Evolutionary conservation across 2,113 vertebrate genomes (phyloP).

Genomic region (Aramus guarauna): DNA sequence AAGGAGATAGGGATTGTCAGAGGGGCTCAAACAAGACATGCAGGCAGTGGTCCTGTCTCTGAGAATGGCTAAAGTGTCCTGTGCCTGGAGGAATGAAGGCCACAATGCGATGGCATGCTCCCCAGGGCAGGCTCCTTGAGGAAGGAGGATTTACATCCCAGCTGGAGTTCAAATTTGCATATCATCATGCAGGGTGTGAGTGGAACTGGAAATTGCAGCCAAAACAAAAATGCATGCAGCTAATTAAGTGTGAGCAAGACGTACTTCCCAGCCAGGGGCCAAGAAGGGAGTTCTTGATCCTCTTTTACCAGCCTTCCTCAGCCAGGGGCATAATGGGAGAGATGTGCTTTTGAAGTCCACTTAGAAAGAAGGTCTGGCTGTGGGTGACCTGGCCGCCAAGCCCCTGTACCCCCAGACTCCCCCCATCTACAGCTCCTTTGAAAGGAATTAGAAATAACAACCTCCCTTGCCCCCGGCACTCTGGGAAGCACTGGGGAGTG

Average conservation of each 20-base stretch:
- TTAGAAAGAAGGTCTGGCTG: neutral
- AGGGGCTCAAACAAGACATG: neutral
- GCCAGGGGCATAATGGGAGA: rapidly evolving
- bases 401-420: neutral
- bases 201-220: neutral
- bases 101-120: rapidly evolving
- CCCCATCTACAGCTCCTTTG: neutral
- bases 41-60: neutral
- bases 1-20: neutral
- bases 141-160: neutral
- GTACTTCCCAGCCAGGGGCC: neutral
- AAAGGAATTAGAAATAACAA: neutral
- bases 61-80: neutral
- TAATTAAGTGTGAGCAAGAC: neutral
- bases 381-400: neutral
- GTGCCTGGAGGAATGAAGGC: neutral
- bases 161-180: neutral
- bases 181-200: rapidly evolving
- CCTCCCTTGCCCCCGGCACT: neutral
- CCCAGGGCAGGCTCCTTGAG: neutral
- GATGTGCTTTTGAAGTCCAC: neutral
- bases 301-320: neutral
- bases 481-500: conserved; percentile 34
- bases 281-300: neutral
- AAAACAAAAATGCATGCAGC: neutral